These are phyloP conservation scores for Polyergus mexicanus DNA, from an alignment of 1,140 invertebrate genomes.

Conservation along the genomic window DNA sequence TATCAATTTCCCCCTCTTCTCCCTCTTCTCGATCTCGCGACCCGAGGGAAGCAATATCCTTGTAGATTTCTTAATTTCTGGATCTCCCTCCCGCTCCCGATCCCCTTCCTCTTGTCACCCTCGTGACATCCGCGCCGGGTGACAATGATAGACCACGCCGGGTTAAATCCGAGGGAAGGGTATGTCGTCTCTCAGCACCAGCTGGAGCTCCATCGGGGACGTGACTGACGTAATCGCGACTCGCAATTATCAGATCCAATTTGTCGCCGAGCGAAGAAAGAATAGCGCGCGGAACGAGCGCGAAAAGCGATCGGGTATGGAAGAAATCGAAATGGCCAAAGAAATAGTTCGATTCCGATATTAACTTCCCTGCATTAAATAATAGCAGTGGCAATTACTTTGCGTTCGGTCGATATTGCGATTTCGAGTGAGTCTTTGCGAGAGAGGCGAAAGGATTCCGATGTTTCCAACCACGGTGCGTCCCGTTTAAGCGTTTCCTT, in stretches of 20 bases:
- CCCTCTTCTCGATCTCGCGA: slow-evolving; percentile 1
- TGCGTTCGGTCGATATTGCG: slow-evolving; percentile 52
- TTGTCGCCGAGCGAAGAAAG: slow-evolving; percentile 49
- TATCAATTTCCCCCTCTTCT: slow-evolving; percentile 46
- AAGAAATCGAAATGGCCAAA: not conserved
- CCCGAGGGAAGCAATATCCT: slow-evolving; percentile 47
- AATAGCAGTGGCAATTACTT: slow-evolving; percentile 55
- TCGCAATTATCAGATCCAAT: slow-evolving; percentile 64
- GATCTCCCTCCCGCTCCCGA: not conserved
- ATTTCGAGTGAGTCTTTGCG: slow-evolving; percentile 26
- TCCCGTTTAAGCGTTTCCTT: slow-evolving; percentile 26
- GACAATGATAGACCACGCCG: slow-evolving; percentile 54
- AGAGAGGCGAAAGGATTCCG: not conserved
- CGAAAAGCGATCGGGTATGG: not conserved
- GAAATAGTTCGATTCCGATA: slow-evolving; percentile 5
- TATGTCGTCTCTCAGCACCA: slow-evolving; percentile 14
- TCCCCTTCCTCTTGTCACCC: not conserved
- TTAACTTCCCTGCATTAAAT: slow-evolving; percentile 40
- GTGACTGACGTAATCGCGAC: slow-evolving; percentile 57
- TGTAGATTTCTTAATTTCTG: slow-evolving; percentile 57
- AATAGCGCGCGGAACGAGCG: slow-evolving; percentile 2
- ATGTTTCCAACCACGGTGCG: slow-evolving; percentile 29
- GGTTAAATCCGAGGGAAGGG: slow-evolving; percentile 26
- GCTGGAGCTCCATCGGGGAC: slow-evolving; percentile 54
- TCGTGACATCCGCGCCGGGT: not conserved